These are phyloP conservation scores for Cydia fagiglandana DNA, from an alignment of 1,140 invertebrate species.

Conservation along the genomic window DNA sequence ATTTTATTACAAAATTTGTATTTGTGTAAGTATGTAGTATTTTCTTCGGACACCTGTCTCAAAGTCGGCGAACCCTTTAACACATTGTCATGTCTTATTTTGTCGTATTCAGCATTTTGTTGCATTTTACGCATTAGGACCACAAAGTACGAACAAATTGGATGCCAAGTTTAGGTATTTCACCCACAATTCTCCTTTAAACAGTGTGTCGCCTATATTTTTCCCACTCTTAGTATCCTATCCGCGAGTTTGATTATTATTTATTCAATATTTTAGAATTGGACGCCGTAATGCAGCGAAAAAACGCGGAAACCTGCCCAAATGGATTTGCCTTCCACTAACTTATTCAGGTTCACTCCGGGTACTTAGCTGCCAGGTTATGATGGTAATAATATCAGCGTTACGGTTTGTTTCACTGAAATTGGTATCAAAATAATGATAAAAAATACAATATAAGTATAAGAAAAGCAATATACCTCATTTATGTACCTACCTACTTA, in stretches of 20 bases:
- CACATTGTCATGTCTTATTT: too few species aligned
- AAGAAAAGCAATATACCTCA: too few species aligned
- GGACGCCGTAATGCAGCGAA: constrained; percentile 68
- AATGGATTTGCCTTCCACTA: constrained; percentile 66
- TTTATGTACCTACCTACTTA: too few species aligned
- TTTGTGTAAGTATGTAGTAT: too few species aligned
- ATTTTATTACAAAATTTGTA: too few species aligned
- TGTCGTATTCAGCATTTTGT: too few species aligned
- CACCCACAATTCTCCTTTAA: not conserved
- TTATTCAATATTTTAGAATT: constrained; percentile 77
- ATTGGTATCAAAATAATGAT: not conserved
- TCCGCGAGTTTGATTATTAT: constrained; percentile 52
- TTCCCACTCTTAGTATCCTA: constrained; percentile 50
- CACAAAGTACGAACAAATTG: too few species aligned
- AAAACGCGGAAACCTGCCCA: constrained; percentile 58
- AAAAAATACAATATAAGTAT: not conserved
- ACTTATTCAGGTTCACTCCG: constrained; percentile 57
- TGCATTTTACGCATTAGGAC: too few species aligned
- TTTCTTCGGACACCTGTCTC: too few species aligned
- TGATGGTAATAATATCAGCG: constrained; percentile 11
- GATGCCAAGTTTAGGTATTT: not conserved
- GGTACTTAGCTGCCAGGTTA: not conserved
- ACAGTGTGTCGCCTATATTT: constrained; percentile 34
- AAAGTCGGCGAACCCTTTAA: too few species aligned
- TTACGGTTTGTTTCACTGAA: not conserved